phyloP scores from a whole-genome alignment of 1,140 invertebrate genomes.

The Sitodiplosis mosellana region DNA sequence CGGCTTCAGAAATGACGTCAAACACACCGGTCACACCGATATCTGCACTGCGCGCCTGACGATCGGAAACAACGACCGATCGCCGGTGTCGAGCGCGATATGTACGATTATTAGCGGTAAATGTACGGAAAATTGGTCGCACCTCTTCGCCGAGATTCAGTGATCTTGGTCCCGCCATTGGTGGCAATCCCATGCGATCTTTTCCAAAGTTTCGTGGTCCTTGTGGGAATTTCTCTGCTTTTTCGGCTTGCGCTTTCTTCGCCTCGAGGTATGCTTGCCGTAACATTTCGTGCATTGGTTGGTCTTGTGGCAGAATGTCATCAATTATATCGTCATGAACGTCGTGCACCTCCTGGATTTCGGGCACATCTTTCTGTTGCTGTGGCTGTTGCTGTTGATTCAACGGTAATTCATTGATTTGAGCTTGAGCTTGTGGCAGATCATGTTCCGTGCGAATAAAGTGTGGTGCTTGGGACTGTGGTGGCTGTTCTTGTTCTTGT shows the following conservation, averaged over 20 bases:
- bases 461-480: no score
- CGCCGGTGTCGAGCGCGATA: constrained; percentile 26
- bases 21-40: constrained; percentile 73
- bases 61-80: constrained; percentile 46
- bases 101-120: constrained; percentile 8
- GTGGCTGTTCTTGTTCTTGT: no score
- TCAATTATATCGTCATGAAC: constrained; percentile 18
- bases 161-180: constrained; percentile 34
- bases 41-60: constrained; percentile 58
- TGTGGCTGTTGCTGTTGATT: not conserved
- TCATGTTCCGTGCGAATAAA: no score
- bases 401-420: not conserved
- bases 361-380: not conserved
- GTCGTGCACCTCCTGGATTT: not conserved
- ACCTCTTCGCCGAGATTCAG: constrained; percentile 12
- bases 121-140: constrained; percentile 11
- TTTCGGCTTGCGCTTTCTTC: constrained; percentile 30
- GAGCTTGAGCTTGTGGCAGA: not conserved
- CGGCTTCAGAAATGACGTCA: constrained; percentile 81
- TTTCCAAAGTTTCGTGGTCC: constrained; percentile 50
- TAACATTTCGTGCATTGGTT: constrained; percentile 15
- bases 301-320: constrained; percentile 7
- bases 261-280: constrained; percentile 20
- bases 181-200: constrained; percentile 26
- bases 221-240: constrained; percentile 59